Evolutionary conservation across 2,888 invertebrate genomes (phyloP).

Genomic region (Tetragonula carbonaria): DNA sequence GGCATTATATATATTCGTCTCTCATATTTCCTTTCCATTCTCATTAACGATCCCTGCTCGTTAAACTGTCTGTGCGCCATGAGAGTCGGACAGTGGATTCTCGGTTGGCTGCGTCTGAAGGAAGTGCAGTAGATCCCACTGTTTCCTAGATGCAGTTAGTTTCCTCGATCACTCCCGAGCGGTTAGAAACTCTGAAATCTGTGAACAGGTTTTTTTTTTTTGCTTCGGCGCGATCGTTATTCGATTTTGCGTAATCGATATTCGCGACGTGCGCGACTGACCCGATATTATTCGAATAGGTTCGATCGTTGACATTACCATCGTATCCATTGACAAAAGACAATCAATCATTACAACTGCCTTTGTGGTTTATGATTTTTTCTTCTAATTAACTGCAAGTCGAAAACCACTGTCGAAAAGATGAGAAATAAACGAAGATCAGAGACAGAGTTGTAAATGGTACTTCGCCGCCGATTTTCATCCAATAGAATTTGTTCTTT

Average conservation of each 20-base stretch:
- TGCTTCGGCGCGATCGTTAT: not conserved
- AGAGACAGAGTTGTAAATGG: no score
- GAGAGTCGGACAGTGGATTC: not conserved
- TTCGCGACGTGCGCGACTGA: not conserved
- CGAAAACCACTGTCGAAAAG: not conserved
- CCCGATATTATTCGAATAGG: not conserved
- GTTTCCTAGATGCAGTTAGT: slow-evolving; percentile 35
- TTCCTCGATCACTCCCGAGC: slow-evolving; percentile 22
- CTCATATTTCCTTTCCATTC: not conserved
- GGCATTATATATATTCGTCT: not conserved
- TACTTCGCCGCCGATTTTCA: not conserved
- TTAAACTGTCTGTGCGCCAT: not conserved
- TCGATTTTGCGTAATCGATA: not conserved
- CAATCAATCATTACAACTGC: not conserved
- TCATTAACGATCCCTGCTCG: not conserved
- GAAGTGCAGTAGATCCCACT: slow-evolving; percentile 5
- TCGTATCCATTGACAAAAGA: not conserved
- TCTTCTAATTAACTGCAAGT: not conserved
- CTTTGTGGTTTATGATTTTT: not conserved
- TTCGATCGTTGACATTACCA: not conserved
- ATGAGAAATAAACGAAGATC: not conserved
- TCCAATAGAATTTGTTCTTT: not conserved
- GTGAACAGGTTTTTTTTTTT: not conserved
- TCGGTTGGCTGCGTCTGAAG: slow-evolving; percentile 9
- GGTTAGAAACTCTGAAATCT: slow-evolving; percentile 22